These are phyloP conservation scores for Empidonax traillii DNA, from an alignment of 2,113 vertebrate genomes.

Conservation along the genomic window DNA sequence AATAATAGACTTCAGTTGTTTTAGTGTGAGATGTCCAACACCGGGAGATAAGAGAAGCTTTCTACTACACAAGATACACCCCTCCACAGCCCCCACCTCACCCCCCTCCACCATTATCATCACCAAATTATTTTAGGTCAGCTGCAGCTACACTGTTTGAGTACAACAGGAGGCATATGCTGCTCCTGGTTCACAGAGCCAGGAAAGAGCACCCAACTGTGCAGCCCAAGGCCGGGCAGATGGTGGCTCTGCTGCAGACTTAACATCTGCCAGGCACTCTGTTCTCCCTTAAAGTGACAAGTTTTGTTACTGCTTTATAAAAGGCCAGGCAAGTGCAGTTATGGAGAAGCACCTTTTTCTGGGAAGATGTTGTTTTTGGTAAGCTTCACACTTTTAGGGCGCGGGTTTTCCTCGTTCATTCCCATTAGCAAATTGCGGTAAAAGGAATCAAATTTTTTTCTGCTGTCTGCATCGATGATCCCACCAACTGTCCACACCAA, in stretches of 20 bases:
- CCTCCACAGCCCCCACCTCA: rapidly evolving
- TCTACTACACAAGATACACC: not conserved
- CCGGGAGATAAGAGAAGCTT: not conserved
- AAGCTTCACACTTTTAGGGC: conserved; percentile 84
- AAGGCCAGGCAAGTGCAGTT: not conserved
- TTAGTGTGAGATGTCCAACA: not conserved
- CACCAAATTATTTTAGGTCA: not conserved
- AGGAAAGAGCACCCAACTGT: not conserved
- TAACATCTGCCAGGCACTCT: not conserved
- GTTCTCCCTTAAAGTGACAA: not conserved
- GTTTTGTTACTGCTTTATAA: not conserved
- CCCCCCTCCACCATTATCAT: not conserved
- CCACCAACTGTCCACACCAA: conserved; percentile 88
- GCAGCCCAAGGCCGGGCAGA: not conserved
- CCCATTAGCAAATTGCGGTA: conserved; percentile 83
- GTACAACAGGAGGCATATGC: not conserved
- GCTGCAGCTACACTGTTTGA: not conserved
- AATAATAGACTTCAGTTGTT: not conserved
- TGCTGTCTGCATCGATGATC: conserved; percentile 82
- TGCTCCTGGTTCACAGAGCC: not conserved
- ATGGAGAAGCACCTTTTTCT: conserved; percentile 79
- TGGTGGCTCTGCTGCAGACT: not conserved
- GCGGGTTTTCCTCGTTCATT: conserved; percentile 73
- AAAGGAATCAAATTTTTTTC: conserved; percentile 88
- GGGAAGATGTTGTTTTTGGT: conserved; percentile 85